Base-by-base conservation (phyloP, 1,140 invertebrate species). In the Drosophila yakuba region DNA sequence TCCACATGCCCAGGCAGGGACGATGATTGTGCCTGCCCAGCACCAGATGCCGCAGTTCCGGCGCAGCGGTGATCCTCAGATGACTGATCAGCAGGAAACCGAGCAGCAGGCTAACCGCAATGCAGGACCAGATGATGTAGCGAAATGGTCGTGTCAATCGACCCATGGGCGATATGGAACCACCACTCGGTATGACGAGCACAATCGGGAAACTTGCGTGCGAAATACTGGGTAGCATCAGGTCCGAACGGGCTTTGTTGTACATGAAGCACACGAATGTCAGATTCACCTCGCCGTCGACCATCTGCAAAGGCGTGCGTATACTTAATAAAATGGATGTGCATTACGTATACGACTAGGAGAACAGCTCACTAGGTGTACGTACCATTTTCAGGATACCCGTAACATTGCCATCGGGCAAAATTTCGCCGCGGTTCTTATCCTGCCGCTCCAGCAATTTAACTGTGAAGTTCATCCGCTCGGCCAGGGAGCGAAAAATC, bases 261-360 rank as follows among this genome's bases (percentile, higher is more conserved):
- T 91, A 91, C 78, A 90, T 80, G 14, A 50, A 83, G 15, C 74
- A 72, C 3, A 71, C 78, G 7, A 91, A 91, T 2, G 90, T 91
- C 1, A 91, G 38, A 47, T 91, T 91, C 1, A 66, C 86, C 6
- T 51, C 20, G 8, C 76, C 84, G 1, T 91, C 76, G 4, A 89
- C 57, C 12, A 91, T 83, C 90, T 91, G 58, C 4, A 44, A 35
- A 12, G n/a, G 10, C 32, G 39, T 17, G 4, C 43, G 44, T 38
- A 41, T 47, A 8, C 28, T 47, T 48, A 5, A 41, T 51, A 1
- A 4, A 2, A 1, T 4, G 5, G 4, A 2, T 1, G 2, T 3
- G 0, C 7, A 56, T 61, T 55, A 20, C 51, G 59, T 32, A 61
- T 61, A 55, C 35, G 59, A n/a, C 3, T 17, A 17, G 17, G 17